Percentiles rank a stretch among this genome's conserved stretches.
Conservation (phyloP, 2,888 invertebrate species). For the Drosophila borborema region DNA sequence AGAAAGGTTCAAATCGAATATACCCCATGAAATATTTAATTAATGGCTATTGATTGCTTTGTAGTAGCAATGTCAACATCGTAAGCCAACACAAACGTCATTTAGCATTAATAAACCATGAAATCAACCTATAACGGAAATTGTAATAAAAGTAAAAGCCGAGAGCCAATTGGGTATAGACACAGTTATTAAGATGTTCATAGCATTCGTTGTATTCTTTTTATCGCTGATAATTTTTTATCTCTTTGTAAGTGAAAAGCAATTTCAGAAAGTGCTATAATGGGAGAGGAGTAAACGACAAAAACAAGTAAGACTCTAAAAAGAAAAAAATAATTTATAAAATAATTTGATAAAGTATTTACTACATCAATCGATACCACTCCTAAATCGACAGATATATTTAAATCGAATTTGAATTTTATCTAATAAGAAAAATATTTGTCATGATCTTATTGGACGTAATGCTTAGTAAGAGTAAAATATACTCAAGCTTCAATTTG, state of each 20-base stretch:
- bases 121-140: slow-evolving; percentile 26
- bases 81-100: slow-evolving; percentile 36
- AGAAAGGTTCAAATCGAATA: neutral
- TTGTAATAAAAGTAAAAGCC: slow-evolving; percentile 5
- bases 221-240: slow-evolving; percentile 78
- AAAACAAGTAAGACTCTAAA: neutral
- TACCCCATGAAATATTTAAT: slow-evolving; percentile 15
- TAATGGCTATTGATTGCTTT: slow-evolving; percentile 31
- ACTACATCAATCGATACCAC: neutral
- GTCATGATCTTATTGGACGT: neutral
- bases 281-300: slow-evolving; percentile 10
- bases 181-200: slow-evolving; percentile 56
- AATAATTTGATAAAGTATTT: neutral
- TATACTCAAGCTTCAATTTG: neutral
- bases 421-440: neutral
- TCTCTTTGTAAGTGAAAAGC: slow-evolving; percentile 67
- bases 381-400: neutral
- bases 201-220: slow-evolving; percentile 67
- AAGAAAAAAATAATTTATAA: neutral
- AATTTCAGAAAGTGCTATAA: slow-evolving; percentile 63
- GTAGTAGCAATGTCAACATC: slow-evolving; percentile 12
- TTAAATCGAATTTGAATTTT: neutral
- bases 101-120: slow-evolving; percentile 31
- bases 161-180: slow-evolving; percentile 28
- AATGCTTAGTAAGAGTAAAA: too few relatives aligned